Evolutionary conservation across 1,140 invertebrate genomes (phyloP).

Genomic region (Ooceraea biroi): DNA sequence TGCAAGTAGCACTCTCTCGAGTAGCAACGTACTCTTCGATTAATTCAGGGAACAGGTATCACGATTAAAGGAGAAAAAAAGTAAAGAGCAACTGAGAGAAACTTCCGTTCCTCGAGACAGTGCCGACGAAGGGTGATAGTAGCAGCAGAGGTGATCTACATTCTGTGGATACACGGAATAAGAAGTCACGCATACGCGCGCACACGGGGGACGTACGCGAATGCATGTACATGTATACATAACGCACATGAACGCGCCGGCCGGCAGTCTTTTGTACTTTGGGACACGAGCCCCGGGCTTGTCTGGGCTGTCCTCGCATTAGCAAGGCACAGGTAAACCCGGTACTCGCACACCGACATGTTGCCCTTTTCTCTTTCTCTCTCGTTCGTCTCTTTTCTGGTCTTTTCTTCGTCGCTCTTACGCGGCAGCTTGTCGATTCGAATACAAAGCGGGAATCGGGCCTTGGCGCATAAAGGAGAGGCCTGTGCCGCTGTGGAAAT

Average conservation of each 20-base stretch:
- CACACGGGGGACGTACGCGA: not conserved
- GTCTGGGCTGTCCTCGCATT: conserved; percentile 39
- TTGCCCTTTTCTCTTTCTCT: conserved; percentile 16
- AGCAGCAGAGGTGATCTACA: conserved; percentile 8
- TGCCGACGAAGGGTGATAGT: conserved; percentile 1
- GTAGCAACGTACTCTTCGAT: not conserved
- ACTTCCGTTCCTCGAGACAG: conserved; percentile 6
- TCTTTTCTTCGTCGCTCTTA: conserved; percentile 33
- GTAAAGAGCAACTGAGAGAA: not conserved
- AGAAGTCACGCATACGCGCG: conserved; percentile 23
- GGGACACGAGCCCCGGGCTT: conserved; percentile 52
- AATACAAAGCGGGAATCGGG: conserved; percentile 77
- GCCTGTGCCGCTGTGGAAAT: conserved; percentile 62
- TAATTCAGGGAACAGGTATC: not conserved
- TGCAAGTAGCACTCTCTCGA: not conserved
- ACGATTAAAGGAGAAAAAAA: not conserved
- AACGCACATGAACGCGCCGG: conserved; percentile 5
- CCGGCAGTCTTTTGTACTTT: conserved; percentile 56
- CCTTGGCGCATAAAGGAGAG: conserved; percentile 69
- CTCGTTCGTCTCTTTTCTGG: not conserved
- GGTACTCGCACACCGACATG: conserved; percentile 26
- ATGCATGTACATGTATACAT: too few relatives aligned
- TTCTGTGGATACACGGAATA: conserved; percentile 33
- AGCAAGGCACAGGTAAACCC: conserved; percentile 34
- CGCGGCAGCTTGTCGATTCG: conserved; percentile 76